A percentile compares a stretch with the other conserved stretches of the same genome.
Conservation (phyloP, 2,113 vertebrate species). For the Scartelaos histophorus region DNA sequence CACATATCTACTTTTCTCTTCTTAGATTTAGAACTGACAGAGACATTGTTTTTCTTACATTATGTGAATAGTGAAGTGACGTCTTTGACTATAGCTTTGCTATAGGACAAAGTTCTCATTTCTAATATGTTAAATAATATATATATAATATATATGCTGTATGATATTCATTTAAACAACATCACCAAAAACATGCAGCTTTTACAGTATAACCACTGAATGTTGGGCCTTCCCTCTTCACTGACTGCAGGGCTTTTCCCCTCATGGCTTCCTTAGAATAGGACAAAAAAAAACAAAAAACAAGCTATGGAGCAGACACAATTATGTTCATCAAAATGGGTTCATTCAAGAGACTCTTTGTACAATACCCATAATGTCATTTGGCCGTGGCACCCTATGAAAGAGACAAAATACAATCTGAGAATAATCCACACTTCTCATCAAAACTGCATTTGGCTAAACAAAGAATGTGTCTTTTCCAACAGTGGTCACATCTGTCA, state of each 20-base stretch:
- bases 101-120: not conserved
- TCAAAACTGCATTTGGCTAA: not conserved
- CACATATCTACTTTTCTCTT: slow-evolving; percentile 45
- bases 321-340: too few relatives aligned
- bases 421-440: not conserved
- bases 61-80: not conserved
- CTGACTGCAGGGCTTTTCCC: not conserved
- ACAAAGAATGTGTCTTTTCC: not conserved
- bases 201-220: not conserved
- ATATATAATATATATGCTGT: not conserved
- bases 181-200: not conserved
- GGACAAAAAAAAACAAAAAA: too few relatives aligned
- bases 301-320: too few relatives aligned
- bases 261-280: too few relatives aligned
- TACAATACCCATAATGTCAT: not conserved
- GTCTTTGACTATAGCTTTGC: not conserved
- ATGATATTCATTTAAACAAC: not conserved
- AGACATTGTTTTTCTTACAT: not conserved
- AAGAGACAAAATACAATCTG: not conserved
- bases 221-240: not conserved
- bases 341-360: too few relatives aligned
- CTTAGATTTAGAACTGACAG: slow-evolving; percentile 70
- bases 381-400: not conserved
- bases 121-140: not conserved
- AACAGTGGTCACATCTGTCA: not conserved